Evolutionary conservation across 2,113 vertebrate species (phyloP), one percentile per base, ranked within the genome.

Genomic region (Glareola pratincola): DNA sequence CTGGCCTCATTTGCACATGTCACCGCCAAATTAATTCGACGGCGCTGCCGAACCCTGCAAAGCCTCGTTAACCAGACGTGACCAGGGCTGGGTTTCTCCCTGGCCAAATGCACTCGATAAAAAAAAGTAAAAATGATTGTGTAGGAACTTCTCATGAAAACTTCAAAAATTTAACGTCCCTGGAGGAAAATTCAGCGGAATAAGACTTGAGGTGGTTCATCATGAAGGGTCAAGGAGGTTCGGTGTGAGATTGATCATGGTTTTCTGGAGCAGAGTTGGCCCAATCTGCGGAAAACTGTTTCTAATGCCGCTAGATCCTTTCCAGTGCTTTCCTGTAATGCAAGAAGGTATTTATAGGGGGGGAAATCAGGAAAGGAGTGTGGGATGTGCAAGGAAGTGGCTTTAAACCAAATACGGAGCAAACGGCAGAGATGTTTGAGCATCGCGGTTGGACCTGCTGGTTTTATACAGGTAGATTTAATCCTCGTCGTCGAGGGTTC

Each of bases 381-480:
- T 10, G 45, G 59, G 59, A 36, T 71, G 9, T 85, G 16, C 20
- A 0, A 0, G 7, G 68, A 16, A 50, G 60, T 0, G 15, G 45
- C 56, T 87, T 36, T 18, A 50, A 54, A 36, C n/a, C 56, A 23
- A 34, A 14, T 19, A 12, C 2, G 1, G 45, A 64, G 34, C 37
- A 14, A 60, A 78, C 6, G 10, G 51, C 56, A 57, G 71, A 26
- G 43, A 39, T 14, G 37, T 45, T 57, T 0, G 17, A 47, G 80
- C 21, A 4, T 4, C 1, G 0, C 0, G 8, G 6, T 19, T 37
- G 26, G 26, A 37, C 37, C 4, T 2, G 32, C 27, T 57, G 32
- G 27, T 48, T 92, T 81, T n/a, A 9, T 45, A 21, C 23, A 7
- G 29, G 29, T 12, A 13, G 37, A 39, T 71, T 51, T 64, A 71